These are phyloP conservation scores for Tetraodon nigroviridis DNA, from an alignment of 2,113 vertebrate genomes.

Conservation along the genomic window DNA sequence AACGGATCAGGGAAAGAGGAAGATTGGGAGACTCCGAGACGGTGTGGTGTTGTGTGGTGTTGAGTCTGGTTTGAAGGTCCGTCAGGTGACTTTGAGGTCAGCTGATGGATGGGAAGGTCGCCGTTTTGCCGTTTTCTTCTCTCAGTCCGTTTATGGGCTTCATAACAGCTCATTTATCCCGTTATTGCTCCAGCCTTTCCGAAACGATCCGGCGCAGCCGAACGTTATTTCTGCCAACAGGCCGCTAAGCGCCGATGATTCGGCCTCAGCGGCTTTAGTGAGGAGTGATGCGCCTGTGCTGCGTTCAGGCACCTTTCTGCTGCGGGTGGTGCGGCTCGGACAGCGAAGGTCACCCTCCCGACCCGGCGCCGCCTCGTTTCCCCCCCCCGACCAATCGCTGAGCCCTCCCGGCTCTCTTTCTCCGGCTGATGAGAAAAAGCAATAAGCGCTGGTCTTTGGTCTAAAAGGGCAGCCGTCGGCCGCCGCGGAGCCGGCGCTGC, in stretches of 20 bases:
- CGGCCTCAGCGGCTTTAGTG: not conserved
- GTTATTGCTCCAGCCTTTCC: not conserved
- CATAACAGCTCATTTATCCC: not conserved
- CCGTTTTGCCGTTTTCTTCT: not conserved
- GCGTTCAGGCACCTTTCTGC: slow-evolving; percentile 5
- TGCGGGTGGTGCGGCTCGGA: not conserved
- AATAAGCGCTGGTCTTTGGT: slow-evolving; percentile 45
- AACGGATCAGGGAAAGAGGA: no score
- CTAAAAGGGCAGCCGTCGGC: slow-evolving; percentile 33
- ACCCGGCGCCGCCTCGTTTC: slow-evolving; percentile 24
- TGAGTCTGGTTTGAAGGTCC: not conserved
- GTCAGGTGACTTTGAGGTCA: not conserved
- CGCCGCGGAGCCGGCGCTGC: slow-evolving; percentile 34
- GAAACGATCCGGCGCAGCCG: not conserved
- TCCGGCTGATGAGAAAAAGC: slow-evolving; percentile 42
- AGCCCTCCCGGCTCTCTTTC: slow-evolving; percentile 1
- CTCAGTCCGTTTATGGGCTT: not conserved
- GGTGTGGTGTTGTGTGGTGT: no score
- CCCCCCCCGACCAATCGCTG: slow-evolving; percentile 18
- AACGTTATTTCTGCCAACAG: not conserved
- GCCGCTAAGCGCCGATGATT: not conserved
- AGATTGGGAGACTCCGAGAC: no score
- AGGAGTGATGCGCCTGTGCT: slow-evolving; percentile 3
- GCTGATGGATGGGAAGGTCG: not conserved
- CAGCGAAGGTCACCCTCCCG: slow-evolving; percentile 23